phyloP scores from a whole-genome alignment of 2,797 vertebrate genomes.

The Lutjanus argentimaculatus region DNA sequence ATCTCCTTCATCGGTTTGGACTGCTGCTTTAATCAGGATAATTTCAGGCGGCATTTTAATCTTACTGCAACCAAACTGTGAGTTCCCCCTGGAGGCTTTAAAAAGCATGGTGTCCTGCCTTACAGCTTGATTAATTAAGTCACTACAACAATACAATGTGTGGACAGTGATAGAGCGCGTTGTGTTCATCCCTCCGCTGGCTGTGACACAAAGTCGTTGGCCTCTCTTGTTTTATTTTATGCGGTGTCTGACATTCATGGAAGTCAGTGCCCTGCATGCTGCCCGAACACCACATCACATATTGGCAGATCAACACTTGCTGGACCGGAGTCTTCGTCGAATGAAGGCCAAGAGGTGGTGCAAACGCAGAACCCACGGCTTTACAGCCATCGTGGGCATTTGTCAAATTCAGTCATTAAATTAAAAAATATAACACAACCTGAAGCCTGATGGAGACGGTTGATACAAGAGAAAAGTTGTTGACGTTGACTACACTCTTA shows the following conservation, averaged over 20 bases:
- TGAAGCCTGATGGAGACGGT: neutral
- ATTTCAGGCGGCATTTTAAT: constrained; percentile 53
- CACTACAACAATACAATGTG: constrained; percentile 35
- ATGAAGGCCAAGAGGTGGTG: neutral
- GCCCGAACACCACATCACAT: constrained; percentile 34
- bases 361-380: neutral
- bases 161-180: constrained; percentile 57
- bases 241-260: constrained; percentile 44
- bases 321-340: constrained; percentile 9
- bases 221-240: constrained; percentile 18
- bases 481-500: too few relatives aligned
- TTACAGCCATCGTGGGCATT: constrained; percentile 3
- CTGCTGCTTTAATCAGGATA: constrained; percentile 24
- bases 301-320: constrained; percentile 20
- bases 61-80: constrained; percentile 5
- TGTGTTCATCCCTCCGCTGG: constrained; percentile 37
- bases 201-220: constrained; percentile 33
- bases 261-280: constrained; percentile 12
- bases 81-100: constrained; percentile 9
- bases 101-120: constrained; percentile 25
- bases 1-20: constrained; percentile 38
- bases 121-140: constrained; percentile 63
- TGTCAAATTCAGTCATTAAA: constrained; percentile 9
- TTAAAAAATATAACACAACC: neutral
- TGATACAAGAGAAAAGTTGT: neutral